Conservation (phyloP, 1,140 invertebrate genomes). For the Papilio polyxenes region DNA sequence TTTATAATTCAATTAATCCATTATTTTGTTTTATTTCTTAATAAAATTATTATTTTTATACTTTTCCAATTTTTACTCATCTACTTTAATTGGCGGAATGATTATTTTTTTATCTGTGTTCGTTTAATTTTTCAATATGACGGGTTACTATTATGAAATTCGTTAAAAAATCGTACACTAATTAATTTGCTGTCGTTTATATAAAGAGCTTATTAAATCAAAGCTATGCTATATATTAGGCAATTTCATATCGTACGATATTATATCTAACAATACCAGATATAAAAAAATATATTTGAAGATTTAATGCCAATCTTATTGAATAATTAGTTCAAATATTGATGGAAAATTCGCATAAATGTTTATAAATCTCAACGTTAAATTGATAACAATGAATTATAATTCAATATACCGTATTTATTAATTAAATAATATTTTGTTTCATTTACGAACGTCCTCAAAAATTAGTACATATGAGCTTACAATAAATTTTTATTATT, state of each 20-base stretch:
- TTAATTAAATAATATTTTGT: constrained; percentile 65
- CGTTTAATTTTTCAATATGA: background rate
- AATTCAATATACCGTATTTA: constrained; percentile 73
- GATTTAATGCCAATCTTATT: constrained; percentile 40
- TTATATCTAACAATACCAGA: constrained; percentile 9
- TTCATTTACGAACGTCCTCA: constrained; percentile 53
- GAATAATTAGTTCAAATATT: constrained; percentile 42
- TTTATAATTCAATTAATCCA: constrained; percentile 27
- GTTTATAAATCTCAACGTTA: constrained; percentile 44
- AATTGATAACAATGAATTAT: constrained; percentile 51
- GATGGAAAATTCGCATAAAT: constrained; percentile 41
- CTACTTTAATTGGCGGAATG: background rate
- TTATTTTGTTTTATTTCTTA: background rate
- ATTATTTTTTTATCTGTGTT: constrained; percentile 7
- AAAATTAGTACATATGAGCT: background rate
- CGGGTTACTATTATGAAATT: background rate
- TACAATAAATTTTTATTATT: background rate
- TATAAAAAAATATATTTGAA: constrained; percentile 11
- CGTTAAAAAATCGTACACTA: background rate
- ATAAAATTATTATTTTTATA: background rate
- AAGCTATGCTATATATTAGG: constrained; percentile 19
- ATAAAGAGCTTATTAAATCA: constrained; percentile 32
- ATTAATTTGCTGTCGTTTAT: constrained; percentile 28
- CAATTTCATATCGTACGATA: constrained; percentile 18
- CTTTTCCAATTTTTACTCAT: background rate